A percentile compares a stretch with the other conserved stretches of the same genome.
Evolutionary conservation across 2,113 vertebrate species (phyloP).

Genomic region (Anser cygnoides): DNA sequence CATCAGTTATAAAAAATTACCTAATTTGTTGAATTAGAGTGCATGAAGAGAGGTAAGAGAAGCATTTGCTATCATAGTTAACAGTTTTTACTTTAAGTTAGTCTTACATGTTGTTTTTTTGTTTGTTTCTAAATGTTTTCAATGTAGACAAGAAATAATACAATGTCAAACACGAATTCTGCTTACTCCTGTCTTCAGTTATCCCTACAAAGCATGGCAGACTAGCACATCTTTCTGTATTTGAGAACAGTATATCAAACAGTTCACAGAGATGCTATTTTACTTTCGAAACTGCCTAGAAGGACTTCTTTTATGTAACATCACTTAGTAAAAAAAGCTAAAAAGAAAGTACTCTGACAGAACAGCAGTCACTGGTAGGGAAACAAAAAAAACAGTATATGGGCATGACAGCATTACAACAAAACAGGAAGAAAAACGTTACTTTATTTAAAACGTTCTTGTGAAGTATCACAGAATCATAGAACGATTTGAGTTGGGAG

Average conservation of each 20-base stretch:
- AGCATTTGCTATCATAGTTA: neutral
- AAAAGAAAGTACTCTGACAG: neutral
- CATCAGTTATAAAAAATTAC: neutral
- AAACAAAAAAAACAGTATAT: neutral
- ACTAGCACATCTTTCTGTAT: neutral
- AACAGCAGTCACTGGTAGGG: neutral
- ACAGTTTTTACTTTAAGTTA: neutral
- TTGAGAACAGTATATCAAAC: neutral
- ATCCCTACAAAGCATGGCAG: rapidly evolving
- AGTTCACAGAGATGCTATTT: neutral
- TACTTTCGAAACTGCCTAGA: neutral
- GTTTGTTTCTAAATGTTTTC: neutral
- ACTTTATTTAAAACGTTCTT: neutral
- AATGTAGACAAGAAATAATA: neutral
- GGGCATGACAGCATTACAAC: neutral
- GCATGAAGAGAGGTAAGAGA: neutral
- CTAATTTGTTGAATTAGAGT: neutral
- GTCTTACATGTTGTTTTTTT: neutral
- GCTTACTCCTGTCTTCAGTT: neutral
- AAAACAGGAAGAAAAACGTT: neutral
- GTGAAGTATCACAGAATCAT: neutral
- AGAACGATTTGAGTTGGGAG: neutral
- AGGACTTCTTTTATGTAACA: neutral
- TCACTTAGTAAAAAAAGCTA: neutral
- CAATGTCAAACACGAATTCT: neutral